Evolutionary conservation across 2,888 invertebrate species (phyloP).

Genomic region (Cheilosia grossa): DNA sequence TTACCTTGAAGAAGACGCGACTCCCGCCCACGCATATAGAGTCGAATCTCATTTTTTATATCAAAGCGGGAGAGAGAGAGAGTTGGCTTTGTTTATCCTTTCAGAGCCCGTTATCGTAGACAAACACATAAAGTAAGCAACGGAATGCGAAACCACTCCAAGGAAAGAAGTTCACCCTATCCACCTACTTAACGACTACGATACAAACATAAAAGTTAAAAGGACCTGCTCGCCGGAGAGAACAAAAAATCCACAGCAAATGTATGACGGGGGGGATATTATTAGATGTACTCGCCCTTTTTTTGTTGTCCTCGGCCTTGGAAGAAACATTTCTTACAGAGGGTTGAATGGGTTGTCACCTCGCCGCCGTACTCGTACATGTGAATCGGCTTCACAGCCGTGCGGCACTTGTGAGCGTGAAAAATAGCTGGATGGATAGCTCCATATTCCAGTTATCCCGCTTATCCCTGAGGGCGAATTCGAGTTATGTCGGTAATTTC

Average conservation of each 20-base stretch:
- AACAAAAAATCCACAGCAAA: conserved; percentile 48
- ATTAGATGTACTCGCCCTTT: conserved; percentile 47
- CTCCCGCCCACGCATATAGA: conserved; percentile 21
- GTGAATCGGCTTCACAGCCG: not conserved
- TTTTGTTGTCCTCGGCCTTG: conserved; percentile 35
- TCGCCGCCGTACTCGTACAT: conserved; percentile 31
- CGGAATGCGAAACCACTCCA: conserved; percentile 62
- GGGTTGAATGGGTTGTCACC: conserved; percentile 50
- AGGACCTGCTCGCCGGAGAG: conserved; percentile 8
- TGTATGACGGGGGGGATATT: conserved; percentile 35
- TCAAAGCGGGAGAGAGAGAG: conserved; percentile 24
- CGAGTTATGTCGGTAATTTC: conserved; percentile 46
- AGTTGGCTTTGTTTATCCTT: conserved; percentile 70
- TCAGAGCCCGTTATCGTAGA: conserved; percentile 72
- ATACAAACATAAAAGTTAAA: conserved; percentile 12
- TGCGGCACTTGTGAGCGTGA: conserved; percentile 27
- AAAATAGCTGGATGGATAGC: conserved; percentile 57
- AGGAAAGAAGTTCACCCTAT: not conserved
- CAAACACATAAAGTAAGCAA: conserved; percentile 74
- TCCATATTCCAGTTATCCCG: conserved; percentile 47
- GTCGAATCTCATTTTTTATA: conserved; percentile 68
- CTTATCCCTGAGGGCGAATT: conserved; percentile 46
- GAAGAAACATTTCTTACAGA: conserved; percentile 40
- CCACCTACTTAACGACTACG: conserved; percentile 50
- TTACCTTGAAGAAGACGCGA: conserved; percentile 64